Conservation (phyloP, 2,888 invertebrate species). For the Aplocera efformata region DNA sequence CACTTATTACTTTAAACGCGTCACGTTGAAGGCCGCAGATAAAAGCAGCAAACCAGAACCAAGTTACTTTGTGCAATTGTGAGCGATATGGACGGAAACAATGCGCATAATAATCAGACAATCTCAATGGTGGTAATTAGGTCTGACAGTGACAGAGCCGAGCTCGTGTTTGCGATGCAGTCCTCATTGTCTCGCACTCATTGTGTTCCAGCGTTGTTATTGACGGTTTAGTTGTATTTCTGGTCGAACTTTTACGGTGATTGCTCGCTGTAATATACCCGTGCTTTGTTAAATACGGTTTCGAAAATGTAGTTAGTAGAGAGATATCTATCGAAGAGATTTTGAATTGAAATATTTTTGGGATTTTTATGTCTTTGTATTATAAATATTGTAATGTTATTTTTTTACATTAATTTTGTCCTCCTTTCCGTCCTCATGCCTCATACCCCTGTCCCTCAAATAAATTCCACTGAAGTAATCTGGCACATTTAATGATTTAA, state of each 20-base stretch:
- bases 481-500: too few species aligned
- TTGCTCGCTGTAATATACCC: conserved; percentile 1
- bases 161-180: conserved; percentile 55
- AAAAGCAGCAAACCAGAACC: conserved; percentile 13
- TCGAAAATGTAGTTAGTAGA: too few species aligned
- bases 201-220: conserved; percentile 62
- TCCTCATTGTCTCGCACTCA: conserved; percentile 61
- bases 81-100: conserved; percentile 57
- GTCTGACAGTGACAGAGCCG: conserved; percentile 70
- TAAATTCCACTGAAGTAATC: too few species aligned
- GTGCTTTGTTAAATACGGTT: too few species aligned
- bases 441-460: too few species aligned
- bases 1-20: too few species aligned
- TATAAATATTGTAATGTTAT: too few species aligned
- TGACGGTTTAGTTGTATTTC: conserved; percentile 41
- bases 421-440: too few species aligned
- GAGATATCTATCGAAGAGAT: too few species aligned
- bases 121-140: conserved; percentile 74
- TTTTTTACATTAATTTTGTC: too few species aligned
- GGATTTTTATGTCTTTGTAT: too few species aligned
- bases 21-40: conserved; percentile 8
- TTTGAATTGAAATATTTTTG: too few species aligned
- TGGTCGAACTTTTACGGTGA: conserved; percentile 16
- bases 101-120: conserved; percentile 74
- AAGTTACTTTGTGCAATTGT: conserved; percentile 20